A percentile compares a stretch with the other conserved stretches of the same genome.
These are phyloP conservation scores for Hemistola chrysoprasaria DNA, from an alignment of 2,888 invertebrate genomes.

Conservation along the genomic window DNA sequence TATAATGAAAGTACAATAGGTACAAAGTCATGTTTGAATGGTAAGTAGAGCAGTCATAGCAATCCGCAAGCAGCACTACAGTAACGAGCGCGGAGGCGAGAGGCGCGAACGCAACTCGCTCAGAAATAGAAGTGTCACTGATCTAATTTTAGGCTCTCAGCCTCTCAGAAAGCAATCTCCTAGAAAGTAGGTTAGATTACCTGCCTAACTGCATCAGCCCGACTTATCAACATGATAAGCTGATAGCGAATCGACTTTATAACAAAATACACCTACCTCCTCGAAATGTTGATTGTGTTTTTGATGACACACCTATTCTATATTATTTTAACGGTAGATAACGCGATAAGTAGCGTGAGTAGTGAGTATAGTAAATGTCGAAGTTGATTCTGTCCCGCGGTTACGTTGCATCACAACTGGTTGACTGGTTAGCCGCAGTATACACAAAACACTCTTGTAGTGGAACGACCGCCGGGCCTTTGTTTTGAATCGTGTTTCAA, in stretches of 20 bases:
- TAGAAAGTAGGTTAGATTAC: slow-evolving; percentile 67
- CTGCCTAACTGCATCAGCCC: slow-evolving; percentile 31
- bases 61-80: no score
- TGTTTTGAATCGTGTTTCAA: slow-evolving; percentile 64
- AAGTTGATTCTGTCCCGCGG: slow-evolving; percentile 65
- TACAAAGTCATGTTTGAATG: no score
- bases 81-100: no score
- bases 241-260: slow-evolving; percentile 49
- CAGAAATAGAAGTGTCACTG: slow-evolving; percentile 59
- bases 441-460: slow-evolving; percentile 66
- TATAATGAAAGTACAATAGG: no score
- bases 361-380: slow-evolving; percentile 50
- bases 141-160: slow-evolving; percentile 51
- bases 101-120: background rate
- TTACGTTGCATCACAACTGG: slow-evolving; percentile 61
- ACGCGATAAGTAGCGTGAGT: slow-evolving; percentile 39
- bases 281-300: slow-evolving; percentile 32
- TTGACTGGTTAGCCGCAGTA: slow-evolving; percentile 34
- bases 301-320: slow-evolving; percentile 33
- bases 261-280: slow-evolving; percentile 45
- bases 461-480: slow-evolving; percentile 62
- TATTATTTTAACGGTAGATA: slow-evolving; percentile 38
- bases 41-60: no score
- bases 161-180: slow-evolving; percentile 43
- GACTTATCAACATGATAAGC: slow-evolving; percentile 59